These are phyloP conservation scores for Drosophila tripunctata DNA, from an alignment of 2,888 invertebrate species.

Conservation along the genomic window DNA sequence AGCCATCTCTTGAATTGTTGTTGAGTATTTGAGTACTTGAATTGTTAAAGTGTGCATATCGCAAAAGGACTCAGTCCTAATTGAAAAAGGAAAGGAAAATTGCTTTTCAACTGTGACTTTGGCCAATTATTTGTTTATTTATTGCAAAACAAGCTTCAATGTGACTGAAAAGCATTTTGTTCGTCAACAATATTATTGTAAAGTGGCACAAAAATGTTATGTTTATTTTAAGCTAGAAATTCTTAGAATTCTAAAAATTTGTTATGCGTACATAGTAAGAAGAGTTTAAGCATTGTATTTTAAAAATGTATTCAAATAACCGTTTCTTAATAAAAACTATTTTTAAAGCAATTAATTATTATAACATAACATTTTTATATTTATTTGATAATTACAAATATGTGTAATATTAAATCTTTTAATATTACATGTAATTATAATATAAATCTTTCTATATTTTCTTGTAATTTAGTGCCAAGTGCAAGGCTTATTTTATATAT, in stretches of 20 bases:
- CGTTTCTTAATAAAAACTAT: no score
- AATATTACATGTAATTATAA: no score
- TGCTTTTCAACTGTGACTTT: slow-evolving; percentile 16
- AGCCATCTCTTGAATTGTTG: slow-evolving; percentile 37
- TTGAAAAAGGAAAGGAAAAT: slow-evolving; percentile 20
- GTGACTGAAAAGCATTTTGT: not conserved
- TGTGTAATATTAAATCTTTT: no score
- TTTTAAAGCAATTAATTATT: not conserved
- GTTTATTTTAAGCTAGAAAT: not conserved
- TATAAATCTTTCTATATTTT: no score
- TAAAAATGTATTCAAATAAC: no score
- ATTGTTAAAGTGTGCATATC: slow-evolving; percentile 25
- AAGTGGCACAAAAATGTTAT: not conserved
- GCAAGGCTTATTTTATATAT: slow-evolving; percentile 8
- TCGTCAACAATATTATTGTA: not conserved
- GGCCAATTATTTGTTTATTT: slow-evolving; percentile 42
- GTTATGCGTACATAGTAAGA: no score
- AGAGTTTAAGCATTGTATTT: no score
- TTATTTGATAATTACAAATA: no score
- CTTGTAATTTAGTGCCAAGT: no score
- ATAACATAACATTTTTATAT: no score
- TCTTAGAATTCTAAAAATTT: no score
- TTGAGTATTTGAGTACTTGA: slow-evolving; percentile 24
- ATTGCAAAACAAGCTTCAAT: slow-evolving; percentile 35
- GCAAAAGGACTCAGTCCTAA: slow-evolving; percentile 2